These are phyloP conservation scores for Tiliacea aurago DNA, from an alignment of 2,888 invertebrate genomes.

Conservation along the genomic window DNA sequence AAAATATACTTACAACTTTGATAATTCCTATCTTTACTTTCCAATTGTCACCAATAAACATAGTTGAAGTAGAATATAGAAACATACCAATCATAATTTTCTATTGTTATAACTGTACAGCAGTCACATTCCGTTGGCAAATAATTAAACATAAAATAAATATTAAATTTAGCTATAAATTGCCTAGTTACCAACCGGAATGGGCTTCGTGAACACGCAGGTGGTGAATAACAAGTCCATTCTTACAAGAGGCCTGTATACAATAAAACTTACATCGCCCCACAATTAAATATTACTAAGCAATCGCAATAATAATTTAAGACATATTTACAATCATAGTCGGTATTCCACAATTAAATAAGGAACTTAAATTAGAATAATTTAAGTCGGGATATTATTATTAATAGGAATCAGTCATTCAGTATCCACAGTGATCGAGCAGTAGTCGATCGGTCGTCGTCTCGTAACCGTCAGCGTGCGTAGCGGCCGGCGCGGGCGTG, in stretches of 20 bases:
- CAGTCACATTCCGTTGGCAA: conserved; percentile 90
- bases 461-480: conserved; percentile 68
- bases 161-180: conserved; percentile 89
- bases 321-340: conserved; percentile 88
- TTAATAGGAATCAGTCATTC: conserved; percentile 90
- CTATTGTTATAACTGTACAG: conserved; percentile 88
- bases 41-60: conserved; percentile 52
- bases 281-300: conserved; percentile 85
- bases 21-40: conserved; percentile 50
- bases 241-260: conserved; percentile 82
- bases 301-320: conserved; percentile 88
- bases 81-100: conserved; percentile 80
- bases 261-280: conserved; percentile 78
- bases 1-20: conserved; percentile 62
- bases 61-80: conserved; percentile 69
- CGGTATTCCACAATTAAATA: conserved; percentile 85
- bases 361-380: conserved; percentile 88
- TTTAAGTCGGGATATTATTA: conserved; percentile 88
- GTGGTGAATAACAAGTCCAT: conserved; percentile 89
- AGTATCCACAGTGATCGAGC: conserved; percentile 82
- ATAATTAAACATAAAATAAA: conserved; percentile 84
- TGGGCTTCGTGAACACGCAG: conserved; percentile 90
- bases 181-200: conserved; percentile 89
- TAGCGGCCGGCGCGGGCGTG: conserved; percentile 57
- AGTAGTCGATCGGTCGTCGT: conserved; percentile 77